A percentile compares a stretch with the other conserved stretches of the same genome.
Evolutionary conservation across 2,888 invertebrate species (phyloP).

Genomic region (Mythimna vitellina): DNA sequence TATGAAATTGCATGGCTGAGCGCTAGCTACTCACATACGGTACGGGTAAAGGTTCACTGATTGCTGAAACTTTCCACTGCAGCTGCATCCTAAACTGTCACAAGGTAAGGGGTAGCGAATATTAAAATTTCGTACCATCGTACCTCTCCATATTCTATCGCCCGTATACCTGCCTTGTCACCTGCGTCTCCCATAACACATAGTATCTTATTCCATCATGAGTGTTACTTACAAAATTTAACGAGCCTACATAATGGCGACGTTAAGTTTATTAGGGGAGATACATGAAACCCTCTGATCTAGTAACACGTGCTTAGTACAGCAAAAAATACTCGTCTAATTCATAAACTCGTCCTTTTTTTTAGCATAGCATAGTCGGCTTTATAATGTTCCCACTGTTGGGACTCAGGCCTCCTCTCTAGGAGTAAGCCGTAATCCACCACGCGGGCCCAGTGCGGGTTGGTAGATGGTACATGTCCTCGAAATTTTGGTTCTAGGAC

Average conservation of each 20-base stretch:
- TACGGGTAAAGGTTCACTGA: neutral
- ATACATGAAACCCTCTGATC: neutral
- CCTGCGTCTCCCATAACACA: neutral
- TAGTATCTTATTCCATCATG: constrained; percentile 18
- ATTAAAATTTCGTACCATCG: constrained; percentile 11
- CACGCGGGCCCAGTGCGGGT: too few relatives aligned
- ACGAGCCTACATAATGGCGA: constrained; percentile 18
- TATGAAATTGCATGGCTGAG: neutral
- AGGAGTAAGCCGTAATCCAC: too few relatives aligned
- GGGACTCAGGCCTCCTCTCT: too few relatives aligned
- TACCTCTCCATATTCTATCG: neutral
- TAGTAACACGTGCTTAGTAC: constrained; percentile 4
- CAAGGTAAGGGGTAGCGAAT: neutral
- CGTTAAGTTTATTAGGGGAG: constrained; percentile 12
- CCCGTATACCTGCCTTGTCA: neutral
- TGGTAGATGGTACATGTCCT: too few relatives aligned
- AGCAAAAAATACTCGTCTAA: neutral
- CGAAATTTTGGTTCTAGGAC: too few relatives aligned
- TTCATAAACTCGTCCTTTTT: too few relatives aligned
- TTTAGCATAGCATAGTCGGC: too few relatives aligned
- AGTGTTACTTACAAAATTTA: constrained; percentile 24
- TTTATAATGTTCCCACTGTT: too few relatives aligned
- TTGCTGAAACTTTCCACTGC: constrained; percentile 12
- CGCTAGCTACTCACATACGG: neutral
- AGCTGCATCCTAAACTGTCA: constrained; percentile 30